Base-by-base conservation (phyloP, 1,140 invertebrate species). In the Ostrea denselamellosa region DNA sequence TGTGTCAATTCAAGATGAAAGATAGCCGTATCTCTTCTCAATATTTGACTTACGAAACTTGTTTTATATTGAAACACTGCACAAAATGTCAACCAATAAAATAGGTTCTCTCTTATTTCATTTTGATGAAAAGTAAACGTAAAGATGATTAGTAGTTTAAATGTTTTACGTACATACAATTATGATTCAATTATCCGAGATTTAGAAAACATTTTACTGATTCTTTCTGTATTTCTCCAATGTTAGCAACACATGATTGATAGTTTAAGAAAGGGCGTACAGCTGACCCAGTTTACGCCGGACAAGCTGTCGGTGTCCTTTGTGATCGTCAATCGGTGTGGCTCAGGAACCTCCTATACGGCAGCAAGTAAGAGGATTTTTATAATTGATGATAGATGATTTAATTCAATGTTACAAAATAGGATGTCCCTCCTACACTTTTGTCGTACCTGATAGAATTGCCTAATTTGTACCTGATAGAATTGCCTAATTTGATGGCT, bases 191-290 rank as follows among this genome's bases (percentile, higher is more conserved):
- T n/a, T n/a, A n/a, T n/a, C n/a, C n/a, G n/a, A n/a, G n/a, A n/a
- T n/a, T n/a, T n/a, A n/a, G n/a, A n/a, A n/a, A n/a, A n/a, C n/a
- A n/a, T n/a, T n/a, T n/a, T 58, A 3, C 10, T 58, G 19, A 25
- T 71, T 28, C 8, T 71, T 71, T 5, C n/a, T 22, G 22, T 12
- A 19, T 19, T 62, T 62, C 28, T 2, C 28, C 8, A 28, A 8
- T 34, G 25, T 77, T 28, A 77, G 68, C 68, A 77, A 77, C 68
- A 77, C 25, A 77, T 77, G 68, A 77, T 77, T 14, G 68, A 77
- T 4, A 12, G 28, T 14, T 17, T 77, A 28, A 22, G 25, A 77
- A 77, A 77, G 25, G 68, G 68, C 12, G 68, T 77, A 14, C 68
- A 77, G 25, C 10, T 77, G 68, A 77, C 68, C 25, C 68, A 34